A percentile compares a stretch with the other conserved stretches of the same genome.
Conservation (phyloP, 2,888 invertebrate genomes). For the Lithophane leautieri region DNA sequence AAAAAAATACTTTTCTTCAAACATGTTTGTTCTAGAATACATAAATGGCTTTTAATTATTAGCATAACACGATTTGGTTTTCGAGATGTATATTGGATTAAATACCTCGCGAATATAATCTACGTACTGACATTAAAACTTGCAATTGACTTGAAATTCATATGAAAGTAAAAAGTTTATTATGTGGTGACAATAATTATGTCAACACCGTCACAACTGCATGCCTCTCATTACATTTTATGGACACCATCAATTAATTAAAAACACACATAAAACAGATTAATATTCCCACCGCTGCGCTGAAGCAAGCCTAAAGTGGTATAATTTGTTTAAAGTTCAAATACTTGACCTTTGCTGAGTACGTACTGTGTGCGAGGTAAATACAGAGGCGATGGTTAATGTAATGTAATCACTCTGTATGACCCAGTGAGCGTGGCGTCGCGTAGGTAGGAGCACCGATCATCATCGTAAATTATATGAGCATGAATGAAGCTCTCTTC, state of each 20-base stretch:
- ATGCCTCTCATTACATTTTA: constrained; percentile 16
- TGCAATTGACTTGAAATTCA: background rate
- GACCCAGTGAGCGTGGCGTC: constrained; percentile 9
- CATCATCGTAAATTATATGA: background rate
- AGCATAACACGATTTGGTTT: background rate
- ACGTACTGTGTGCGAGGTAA: constrained; percentile 6
- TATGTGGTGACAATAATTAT: background rate
- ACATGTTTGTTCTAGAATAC: background rate
- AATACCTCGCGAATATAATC: background rate
- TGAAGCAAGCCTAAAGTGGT: constrained; percentile 32
- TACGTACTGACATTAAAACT: background rate
- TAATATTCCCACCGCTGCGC: constrained; percentile 25
- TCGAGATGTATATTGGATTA: background rate
- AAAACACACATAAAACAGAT: constrained; percentile 21
- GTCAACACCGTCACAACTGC: background rate
- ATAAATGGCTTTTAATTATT: background rate
- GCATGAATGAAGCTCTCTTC: constrained; percentile 31
- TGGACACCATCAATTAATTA: constrained; percentile 29
- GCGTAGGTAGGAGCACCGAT: background rate
- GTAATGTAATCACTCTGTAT: background rate
- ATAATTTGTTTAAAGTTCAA: constrained; percentile 64
- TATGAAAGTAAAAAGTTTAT: background rate
- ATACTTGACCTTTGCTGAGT: constrained; percentile 52
- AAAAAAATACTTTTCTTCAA: background rate
- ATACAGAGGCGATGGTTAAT: constrained; percentile 4